Conservation (phyloP, 2,797 vertebrate species). For the Nasua narica region DNA sequence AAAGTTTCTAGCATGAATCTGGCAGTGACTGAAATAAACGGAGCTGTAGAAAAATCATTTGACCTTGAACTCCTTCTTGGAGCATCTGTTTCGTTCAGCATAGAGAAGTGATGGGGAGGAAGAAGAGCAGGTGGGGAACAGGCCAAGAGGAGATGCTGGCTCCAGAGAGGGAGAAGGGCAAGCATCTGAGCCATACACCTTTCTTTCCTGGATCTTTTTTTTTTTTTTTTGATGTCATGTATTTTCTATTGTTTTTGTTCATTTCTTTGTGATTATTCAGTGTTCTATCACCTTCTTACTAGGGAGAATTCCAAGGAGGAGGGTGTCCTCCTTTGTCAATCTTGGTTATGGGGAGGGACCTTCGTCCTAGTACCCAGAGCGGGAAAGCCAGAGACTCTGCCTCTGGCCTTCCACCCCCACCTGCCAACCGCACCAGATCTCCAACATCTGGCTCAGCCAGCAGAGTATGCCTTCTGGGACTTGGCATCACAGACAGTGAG, state of each 20-base stretch:
- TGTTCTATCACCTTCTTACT: background rate
- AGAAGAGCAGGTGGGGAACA: too few species aligned
- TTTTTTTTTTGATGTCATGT: background rate
- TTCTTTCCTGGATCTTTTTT: background rate
- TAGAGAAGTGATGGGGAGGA: background rate
- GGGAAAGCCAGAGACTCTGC: background rate
- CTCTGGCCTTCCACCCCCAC: background rate
- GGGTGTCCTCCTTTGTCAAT: background rate
- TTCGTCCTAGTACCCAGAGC: background rate
- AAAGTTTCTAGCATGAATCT: background rate
- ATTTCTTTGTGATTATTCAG: background rate
- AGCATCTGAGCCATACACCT: background rate
- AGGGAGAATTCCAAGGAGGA: background rate
- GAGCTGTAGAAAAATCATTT: background rate
- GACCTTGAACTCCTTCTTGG: background rate
- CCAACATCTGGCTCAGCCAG: background rate
- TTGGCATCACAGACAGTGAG: background rate
- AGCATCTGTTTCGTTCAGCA: background rate
- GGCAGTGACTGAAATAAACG: background rate
- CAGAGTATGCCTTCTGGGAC: background rate
- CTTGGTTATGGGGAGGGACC: background rate
- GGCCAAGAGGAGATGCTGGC: too few species aligned
- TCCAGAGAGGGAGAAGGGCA: background rate
- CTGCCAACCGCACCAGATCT: background rate
- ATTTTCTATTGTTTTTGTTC: background rate